A percentile compares a stretch with the other conserved stretches of the same genome.
Conservation (phyloP, 1,140 invertebrate genomes). For the Drosophila nasuta region DNA sequence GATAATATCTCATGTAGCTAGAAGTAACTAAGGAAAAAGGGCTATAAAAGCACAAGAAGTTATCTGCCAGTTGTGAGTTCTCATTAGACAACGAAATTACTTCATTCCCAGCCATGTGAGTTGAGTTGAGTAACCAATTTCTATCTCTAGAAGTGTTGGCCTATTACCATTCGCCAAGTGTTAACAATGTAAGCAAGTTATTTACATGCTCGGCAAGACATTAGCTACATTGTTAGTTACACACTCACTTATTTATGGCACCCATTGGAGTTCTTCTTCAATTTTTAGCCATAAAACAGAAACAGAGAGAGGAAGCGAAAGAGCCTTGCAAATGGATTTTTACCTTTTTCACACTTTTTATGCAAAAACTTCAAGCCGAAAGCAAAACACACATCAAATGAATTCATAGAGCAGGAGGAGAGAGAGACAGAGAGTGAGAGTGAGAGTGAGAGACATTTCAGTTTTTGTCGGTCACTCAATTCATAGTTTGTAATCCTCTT, state of each 20-base stretch:
- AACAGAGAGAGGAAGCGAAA: no score
- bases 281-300: background rate
- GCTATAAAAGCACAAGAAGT: constrained; percentile 2
- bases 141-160: background rate
- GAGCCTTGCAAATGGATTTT: constrained; percentile 4
- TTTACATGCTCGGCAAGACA: constrained; percentile 14
- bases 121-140: constrained; percentile 16
- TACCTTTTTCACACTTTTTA: constrained; percentile 28
- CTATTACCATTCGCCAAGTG: background rate
- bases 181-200: constrained; percentile 27
- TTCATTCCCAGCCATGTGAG: constrained; percentile 23
- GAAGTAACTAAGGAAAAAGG: background rate
- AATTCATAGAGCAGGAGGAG: background rate
- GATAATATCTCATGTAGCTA: no score
- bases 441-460: background rate
- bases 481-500: constrained; percentile 14
- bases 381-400: background rate
- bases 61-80: constrained; percentile 46
- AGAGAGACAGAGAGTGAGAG: no score
- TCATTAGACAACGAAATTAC: constrained; percentile 44
- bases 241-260: constrained; percentile 4
- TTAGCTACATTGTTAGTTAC: constrained; percentile 10
- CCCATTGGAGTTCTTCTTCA: background rate
- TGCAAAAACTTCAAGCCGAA: constrained; percentile 5
- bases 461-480: background rate